phyloP scores from a whole-genome alignment of 2,113 vertebrate species.

The Nothoprocta perdicaria region DNA sequence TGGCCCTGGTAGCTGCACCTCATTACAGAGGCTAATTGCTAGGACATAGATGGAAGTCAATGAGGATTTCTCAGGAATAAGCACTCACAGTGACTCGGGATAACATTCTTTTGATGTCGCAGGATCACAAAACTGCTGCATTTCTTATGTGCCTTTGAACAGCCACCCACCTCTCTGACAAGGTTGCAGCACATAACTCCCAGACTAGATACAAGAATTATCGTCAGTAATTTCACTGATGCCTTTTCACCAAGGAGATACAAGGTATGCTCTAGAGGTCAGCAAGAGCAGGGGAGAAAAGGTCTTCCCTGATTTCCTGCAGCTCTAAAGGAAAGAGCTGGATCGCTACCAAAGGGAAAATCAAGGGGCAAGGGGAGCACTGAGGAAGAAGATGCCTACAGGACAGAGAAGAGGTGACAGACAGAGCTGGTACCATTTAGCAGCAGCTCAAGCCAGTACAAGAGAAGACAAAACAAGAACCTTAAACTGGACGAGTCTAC shows the following conservation, averaged over 20 bases:
- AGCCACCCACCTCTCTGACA: not conserved
- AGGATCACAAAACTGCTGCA: not conserved
- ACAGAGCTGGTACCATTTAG: not conserved
- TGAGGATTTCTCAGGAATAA: not conserved
- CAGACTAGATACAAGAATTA: not conserved
- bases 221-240: not conserved
- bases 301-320: not conserved
- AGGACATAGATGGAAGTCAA: not conserved
- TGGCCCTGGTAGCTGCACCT: not conserved
- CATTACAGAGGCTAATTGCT: not conserved
- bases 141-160: not conserved
- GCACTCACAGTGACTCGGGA: not conserved
- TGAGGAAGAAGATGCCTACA: not conserved
- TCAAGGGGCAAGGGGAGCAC: not conserved
- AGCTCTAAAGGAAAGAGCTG: not conserved
- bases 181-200: not conserved
- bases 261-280: rapidly evolving
- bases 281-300: not conserved
- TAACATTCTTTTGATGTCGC: not conserved
- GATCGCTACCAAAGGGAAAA: not conserved
- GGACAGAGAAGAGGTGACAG: not conserved
- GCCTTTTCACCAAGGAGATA: not conserved
- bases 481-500: not conserved
- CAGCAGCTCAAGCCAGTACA: not conserved
- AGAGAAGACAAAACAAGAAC: not conserved